Conservation (phyloP, 2,113 vertebrate genomes). For the Epinephelus lanceolatus region DNA sequence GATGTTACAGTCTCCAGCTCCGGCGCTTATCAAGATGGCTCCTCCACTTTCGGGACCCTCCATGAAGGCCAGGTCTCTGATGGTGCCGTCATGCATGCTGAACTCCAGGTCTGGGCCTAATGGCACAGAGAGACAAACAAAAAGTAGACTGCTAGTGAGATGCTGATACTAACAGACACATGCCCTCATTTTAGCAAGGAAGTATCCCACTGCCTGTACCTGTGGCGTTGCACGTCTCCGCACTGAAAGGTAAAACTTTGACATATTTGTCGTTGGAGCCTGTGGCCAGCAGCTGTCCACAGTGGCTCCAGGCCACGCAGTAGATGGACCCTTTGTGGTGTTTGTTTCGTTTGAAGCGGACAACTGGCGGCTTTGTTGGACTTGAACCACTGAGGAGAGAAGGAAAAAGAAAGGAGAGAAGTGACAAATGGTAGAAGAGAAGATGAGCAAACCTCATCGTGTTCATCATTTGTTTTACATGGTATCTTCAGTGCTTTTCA, state of each 20-base stretch:
- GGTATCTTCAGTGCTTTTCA: too few relatives aligned
- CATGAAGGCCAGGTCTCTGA: conserved; percentile 98
- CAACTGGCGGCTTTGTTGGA: conserved; percentile 88
- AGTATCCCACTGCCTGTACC: conserved; percentile 79
- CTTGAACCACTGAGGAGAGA: conserved; percentile 81
- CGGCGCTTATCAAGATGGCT: conserved; percentile 97
- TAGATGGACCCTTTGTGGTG: conserved; percentile 99
- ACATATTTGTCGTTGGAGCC: conserved; percentile 99
- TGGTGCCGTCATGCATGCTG: conserved; percentile 99
- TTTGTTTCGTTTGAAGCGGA: conserved; percentile 98
- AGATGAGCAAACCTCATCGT: neutral
- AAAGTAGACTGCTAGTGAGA: neutral
- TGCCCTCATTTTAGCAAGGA: too few relatives aligned
- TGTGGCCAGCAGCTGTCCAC: conserved; percentile 95
- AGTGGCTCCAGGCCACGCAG: conserved; percentile 98
- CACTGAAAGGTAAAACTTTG: conserved; percentile 97
- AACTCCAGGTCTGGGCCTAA: conserved; percentile 95
- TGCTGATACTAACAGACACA: neutral
- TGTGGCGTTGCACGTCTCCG: conserved; percentile 97
- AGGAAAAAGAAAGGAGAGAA: neutral
- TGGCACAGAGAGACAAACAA: neutral
- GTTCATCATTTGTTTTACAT: too few relatives aligned
- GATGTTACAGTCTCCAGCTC: conserved; percentile 95
- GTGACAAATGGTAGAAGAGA: neutral
- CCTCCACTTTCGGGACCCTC: conserved; percentile 98